phyloP scores from a whole-genome alignment of 1,140 invertebrate species.

The Mactra quadrangularis region DNA sequence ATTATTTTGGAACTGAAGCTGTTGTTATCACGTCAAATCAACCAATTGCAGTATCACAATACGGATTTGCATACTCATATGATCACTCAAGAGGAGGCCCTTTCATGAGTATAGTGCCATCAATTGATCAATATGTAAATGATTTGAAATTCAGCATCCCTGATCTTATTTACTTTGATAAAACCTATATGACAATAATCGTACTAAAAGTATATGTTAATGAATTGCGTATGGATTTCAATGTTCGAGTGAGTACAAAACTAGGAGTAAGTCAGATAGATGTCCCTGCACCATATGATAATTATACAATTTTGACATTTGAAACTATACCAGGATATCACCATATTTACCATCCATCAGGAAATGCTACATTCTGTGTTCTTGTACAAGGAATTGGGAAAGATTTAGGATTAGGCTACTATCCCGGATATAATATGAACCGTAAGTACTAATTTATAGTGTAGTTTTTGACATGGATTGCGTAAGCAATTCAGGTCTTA shows the following conservation, averaged over 20 bases:
- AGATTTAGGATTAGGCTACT: background rate
- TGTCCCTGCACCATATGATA: background rate
- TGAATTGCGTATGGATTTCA: background rate
- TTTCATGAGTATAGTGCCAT: background rate
- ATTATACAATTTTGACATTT: slow-evolving; percentile 1
- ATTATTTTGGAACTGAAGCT: background rate
- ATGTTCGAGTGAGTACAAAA: background rate
- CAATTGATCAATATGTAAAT: slow-evolving; percentile 4
- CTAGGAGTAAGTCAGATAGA: too few relatives aligned
- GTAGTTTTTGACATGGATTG: too few relatives aligned
- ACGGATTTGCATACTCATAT: background rate
- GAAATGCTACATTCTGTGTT: background rate
- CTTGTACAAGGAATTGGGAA: background rate
- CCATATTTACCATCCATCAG: background rate
- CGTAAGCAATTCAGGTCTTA: too few relatives aligned
- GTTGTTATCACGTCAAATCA: background rate
- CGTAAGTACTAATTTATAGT: background rate
- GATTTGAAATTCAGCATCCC: slow-evolving; percentile 2
- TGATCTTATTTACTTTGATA: background rate
- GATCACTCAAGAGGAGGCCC: background rate
- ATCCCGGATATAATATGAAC: slow-evolving; percentile 1
- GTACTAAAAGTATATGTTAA: background rate
- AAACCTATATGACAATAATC: background rate
- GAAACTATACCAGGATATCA: background rate
- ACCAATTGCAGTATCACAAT: background rate